Base-by-base conservation (phyloP, 2,797 vertebrate genomes). In the Chelmon rostratus region DNA sequence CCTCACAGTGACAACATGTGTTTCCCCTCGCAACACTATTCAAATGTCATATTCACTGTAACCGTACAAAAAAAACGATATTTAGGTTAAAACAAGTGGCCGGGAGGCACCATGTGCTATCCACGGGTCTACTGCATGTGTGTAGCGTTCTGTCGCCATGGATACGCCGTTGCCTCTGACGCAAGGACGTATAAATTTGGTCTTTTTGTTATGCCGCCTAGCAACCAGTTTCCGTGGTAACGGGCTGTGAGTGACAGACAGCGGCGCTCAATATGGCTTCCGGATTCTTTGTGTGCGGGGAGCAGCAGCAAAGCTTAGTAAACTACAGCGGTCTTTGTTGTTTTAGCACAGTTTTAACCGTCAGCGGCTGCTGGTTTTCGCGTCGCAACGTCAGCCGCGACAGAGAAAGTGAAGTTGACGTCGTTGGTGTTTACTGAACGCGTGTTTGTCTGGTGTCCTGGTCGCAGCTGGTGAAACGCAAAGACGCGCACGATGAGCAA, bases 141-240 rank as follows among this genome's bases (percentile, higher is more conserved):
- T 96, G 96, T 96, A 96, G 95, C 93, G 93, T 94, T 93, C 78
- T 47, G 96, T 98, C 88, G 89, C 96, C 91, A 81, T 92, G 95
- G 97, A 92, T 89, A 97, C 96, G 94, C 94, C 96, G 96, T 96
- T 90, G 94, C 91, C 86, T 87, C 86, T 93, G 91, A 95, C 97
- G 97, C 95, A 95, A 95, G 88, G 86, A 94, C 97, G 96, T 96
- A 96, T 93, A 94, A 94, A 91, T 89, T 92, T 94, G 87, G 86
- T 85, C 91, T 94, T 94, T 96, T 95, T 98, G 97, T 98, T 98
- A 96, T 97, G 96, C 96, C 87, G 94, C 97, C 90, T 87, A 91
- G 97, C 96, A 97, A 98, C 97, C 69, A 44, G 94, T 95, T 95
- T 91, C 92, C 91, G 15, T 89, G 76, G 93, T 65, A 94, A 96